Evolutionary conservation across 2,888 invertebrate species (phyloP).

Genomic region (Stenurella melanura): DNA sequence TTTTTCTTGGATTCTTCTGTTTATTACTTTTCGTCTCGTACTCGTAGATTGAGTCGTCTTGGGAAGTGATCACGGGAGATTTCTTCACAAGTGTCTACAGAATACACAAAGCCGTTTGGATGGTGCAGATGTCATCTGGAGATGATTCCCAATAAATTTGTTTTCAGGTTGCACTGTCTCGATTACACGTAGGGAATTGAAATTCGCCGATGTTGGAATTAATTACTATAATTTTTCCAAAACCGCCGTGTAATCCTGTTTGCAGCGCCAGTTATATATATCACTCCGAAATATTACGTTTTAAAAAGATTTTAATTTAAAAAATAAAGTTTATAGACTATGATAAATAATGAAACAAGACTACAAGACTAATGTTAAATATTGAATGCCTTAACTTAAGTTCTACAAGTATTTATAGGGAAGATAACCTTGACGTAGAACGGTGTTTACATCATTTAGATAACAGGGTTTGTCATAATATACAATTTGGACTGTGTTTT

Average conservation of each 20-base stretch:
- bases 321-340: no score
- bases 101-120: not conserved
- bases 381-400: no score
- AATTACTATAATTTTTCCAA: not conserved
- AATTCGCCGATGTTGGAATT: not conserved
- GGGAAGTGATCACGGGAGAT: not conserved
- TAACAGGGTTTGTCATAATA: no score
- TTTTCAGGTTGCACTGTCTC: not conserved
- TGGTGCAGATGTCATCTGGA: not conserved
- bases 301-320: not conserved
- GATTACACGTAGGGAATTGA: not conserved
- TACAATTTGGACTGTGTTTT: no score
- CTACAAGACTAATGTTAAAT: no score
- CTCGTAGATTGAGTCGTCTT: not conserved
- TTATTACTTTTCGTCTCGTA: not conserved
- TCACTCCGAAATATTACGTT: not conserved
- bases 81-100: not conserved
- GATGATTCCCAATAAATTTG: not conserved
- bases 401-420: no score
- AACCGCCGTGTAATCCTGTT: not conserved
- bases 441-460: no score
- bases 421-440: no score
- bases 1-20: not conserved
- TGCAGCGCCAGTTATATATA: not conserved
- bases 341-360: no score